These are phyloP conservation scores for Tragelaphus imberbis DNA, from an alignment of 2,113 vertebrate species.

Conservation along the genomic window DNA sequence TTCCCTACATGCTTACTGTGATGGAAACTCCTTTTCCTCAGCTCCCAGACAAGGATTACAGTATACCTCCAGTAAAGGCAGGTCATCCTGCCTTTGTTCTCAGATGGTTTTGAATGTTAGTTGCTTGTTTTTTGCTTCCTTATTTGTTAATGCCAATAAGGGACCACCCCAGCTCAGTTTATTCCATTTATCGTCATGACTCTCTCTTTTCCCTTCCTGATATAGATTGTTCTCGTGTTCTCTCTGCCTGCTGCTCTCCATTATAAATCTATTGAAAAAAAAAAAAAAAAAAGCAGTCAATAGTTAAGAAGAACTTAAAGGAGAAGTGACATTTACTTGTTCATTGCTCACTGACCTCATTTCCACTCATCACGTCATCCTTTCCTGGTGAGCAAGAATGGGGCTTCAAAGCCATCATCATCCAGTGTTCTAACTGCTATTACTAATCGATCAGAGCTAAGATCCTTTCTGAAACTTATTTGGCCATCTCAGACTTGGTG, in stretches of 20 bases:
- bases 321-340: background rate
- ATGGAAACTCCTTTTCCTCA: background rate
- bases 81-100: background rate
- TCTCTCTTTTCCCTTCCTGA: background rate
- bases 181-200: background rate
- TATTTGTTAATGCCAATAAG: background rate
- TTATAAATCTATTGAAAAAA: background rate
- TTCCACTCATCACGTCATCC: background rate
- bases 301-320: background rate
- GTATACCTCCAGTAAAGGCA: background rate
- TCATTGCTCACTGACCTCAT: background rate
- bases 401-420: background rate
- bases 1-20: background rate
- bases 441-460: background rate
- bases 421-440: background rate
- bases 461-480: background rate
- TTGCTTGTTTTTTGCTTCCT: background rate
- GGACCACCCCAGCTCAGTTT: background rate
- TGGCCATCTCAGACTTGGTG: background rate
- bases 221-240: background rate
- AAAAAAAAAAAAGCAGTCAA: background rate
- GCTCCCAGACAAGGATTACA: background rate
- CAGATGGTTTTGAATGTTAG: background rate
- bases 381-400: background rate
- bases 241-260: background rate